Evolutionary conservation across 2,888 invertebrate species (phyloP).

Genomic region (Geophilus truncorum): DNA sequence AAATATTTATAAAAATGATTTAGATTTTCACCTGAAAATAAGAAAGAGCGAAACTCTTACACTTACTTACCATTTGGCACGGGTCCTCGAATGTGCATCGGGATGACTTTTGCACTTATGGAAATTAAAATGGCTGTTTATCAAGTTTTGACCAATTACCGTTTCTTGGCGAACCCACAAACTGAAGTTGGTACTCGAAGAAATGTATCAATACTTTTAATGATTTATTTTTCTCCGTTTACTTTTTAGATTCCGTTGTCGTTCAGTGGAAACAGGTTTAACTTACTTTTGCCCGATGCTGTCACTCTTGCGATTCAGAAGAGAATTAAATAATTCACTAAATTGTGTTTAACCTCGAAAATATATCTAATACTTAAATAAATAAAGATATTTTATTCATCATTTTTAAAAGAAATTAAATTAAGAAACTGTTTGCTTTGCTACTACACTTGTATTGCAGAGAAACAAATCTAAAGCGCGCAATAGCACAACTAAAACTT

Average conservation of each 20-base stretch:
- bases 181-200: neutral
- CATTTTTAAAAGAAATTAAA: too few species aligned
- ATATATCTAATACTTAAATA: too few species aligned
- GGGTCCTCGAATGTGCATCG: neutral
- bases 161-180: neutral
- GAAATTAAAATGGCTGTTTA: neutral
- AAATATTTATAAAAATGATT: too few species aligned
- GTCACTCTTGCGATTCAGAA: neutral
- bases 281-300: neutral
- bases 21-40: neutral
- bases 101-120: neutral
- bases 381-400: too few species aligned
- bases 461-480: too few species aligned
- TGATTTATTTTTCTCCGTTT: neutral
- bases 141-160: neutral
- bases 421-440: too few species aligned
- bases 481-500: too few species aligned
- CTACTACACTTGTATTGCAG: too few species aligned
- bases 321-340: neutral
- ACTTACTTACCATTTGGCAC: neutral
- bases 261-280: neutral
- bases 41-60: neutral
- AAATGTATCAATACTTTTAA: too few species aligned
- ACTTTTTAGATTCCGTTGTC: neutral
- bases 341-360: too few species aligned